phyloP scores from a whole-genome alignment of 2,888 invertebrate species.

The Holacanthella duospinosa region DNA sequence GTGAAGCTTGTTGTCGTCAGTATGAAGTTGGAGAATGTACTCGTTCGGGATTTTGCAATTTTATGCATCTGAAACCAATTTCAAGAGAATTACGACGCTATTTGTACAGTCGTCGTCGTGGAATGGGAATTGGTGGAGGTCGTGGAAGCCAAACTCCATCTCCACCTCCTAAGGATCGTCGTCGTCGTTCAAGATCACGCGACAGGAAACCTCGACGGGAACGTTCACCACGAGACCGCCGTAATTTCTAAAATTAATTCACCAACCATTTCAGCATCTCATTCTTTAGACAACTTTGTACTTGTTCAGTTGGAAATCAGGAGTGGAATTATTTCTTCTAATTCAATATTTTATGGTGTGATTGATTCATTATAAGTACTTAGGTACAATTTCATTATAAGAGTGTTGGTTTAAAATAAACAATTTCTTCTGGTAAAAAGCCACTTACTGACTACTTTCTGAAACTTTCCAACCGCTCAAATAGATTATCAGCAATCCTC shows the following conservation, averaged over 20 bases:
- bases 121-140: slow-evolving; percentile 35
- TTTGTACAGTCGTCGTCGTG: slow-evolving; percentile 44
- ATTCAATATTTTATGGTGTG: too few species aligned
- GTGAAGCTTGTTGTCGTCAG: slow-evolving; percentile 98
- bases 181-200: slow-evolving; percentile 23
- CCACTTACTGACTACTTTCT: too few species aligned
- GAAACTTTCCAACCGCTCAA: too few species aligned
- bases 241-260: neutral
- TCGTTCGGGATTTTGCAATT: slow-evolving; percentile 97
- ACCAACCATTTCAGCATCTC: too few species aligned
- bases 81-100: slow-evolving; percentile 83
- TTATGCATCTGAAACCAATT: slow-evolving; percentile 99
- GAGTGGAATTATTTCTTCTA: too few species aligned
- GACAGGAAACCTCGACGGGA: slow-evolving; percentile 10
- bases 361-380: too few species aligned
- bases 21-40: slow-evolving; percentile 99
- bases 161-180: slow-evolving; percentile 9
- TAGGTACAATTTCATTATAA: too few species aligned
- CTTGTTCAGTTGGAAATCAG: too few species aligned
- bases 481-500: too few species aligned
- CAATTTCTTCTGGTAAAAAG: too few species aligned
- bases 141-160: slow-evolving; percentile 22
- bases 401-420: too few species aligned
- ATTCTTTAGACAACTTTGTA: too few species aligned
- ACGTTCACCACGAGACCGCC: slow-evolving; percentile 4